Percentiles rank a stretch among this genome's conserved stretches.
Conservation (phyloP, 2,797 vertebrate species). For the Sebastes oblongus region DNA sequence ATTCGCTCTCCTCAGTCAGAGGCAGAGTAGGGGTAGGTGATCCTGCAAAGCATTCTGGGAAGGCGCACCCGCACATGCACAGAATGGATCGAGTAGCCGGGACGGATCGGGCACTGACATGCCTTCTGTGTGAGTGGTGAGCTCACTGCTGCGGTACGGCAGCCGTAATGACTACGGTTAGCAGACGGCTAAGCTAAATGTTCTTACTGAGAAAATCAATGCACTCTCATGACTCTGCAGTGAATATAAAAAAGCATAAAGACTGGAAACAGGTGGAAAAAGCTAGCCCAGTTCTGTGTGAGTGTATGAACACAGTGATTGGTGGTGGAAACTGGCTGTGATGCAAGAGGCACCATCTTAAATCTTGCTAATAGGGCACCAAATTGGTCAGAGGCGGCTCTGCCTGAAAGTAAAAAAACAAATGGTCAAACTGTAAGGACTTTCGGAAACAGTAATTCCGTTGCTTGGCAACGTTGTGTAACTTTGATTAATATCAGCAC, state of each 20-base stretch:
- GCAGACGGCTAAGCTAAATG: background rate
- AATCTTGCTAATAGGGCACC: background rate
- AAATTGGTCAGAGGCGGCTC: background rate
- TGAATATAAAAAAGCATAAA: background rate
- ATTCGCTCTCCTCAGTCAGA: no score
- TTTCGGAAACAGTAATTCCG: background rate
- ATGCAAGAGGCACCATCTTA: background rate
- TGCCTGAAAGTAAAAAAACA: background rate
- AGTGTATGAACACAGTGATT: background rate
- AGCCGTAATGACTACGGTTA: rapidly evolving
- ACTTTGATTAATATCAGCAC: background rate
- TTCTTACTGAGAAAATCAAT: background rate
- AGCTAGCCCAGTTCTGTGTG: no score
- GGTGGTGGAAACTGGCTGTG: background rate
- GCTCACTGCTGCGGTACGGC: no score
- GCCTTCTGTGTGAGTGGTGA: no score
- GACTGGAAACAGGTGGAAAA: no score
- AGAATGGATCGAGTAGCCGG: no score
- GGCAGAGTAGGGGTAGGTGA: no score
- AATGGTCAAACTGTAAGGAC: background rate
- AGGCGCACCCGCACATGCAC: no score
- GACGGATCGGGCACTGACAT: no score
- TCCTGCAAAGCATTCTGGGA: no score
- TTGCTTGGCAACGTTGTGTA: background rate
- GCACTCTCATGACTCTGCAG: background rate